Evolutionary conservation across 2,113 vertebrate species (phyloP).

Genomic region (Panthera tigris): DNA sequence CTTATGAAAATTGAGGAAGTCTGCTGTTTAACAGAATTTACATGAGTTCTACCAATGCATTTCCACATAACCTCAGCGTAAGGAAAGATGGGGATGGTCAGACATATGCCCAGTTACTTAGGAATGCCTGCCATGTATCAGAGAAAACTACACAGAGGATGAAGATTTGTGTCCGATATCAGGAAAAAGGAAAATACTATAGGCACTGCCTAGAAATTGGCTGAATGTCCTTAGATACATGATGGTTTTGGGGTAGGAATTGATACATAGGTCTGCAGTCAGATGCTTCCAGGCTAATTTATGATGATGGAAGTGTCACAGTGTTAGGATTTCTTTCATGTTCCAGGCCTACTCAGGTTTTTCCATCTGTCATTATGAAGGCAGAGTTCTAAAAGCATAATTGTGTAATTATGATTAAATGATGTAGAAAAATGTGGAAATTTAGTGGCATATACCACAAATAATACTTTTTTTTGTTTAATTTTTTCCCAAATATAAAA

Average conservation of each 20-base stretch:
- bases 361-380: background rate
- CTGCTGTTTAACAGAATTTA: background rate
- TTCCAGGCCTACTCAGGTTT: background rate
- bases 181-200: background rate
- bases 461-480: background rate
- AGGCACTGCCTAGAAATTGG: background rate
- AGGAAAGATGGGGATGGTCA: background rate
- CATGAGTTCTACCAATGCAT: background rate
- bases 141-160: background rate
- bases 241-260: no score
- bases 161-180: background rate
- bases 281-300: background rate
- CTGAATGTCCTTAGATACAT: background rate
- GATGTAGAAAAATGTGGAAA: background rate
- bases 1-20: background rate
- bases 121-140: background rate
- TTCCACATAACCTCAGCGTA: background rate
- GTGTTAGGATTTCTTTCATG: background rate
- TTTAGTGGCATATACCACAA: background rate
- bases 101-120: background rate
- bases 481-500: background rate
- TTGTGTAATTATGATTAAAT: background rate
- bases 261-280: fast-evolving
- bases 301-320: background rate
- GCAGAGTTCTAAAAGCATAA: background rate